Evolutionary conservation across 1,140 invertebrate genomes (phyloP).

Genomic region (Drosophila dunni): DNA sequence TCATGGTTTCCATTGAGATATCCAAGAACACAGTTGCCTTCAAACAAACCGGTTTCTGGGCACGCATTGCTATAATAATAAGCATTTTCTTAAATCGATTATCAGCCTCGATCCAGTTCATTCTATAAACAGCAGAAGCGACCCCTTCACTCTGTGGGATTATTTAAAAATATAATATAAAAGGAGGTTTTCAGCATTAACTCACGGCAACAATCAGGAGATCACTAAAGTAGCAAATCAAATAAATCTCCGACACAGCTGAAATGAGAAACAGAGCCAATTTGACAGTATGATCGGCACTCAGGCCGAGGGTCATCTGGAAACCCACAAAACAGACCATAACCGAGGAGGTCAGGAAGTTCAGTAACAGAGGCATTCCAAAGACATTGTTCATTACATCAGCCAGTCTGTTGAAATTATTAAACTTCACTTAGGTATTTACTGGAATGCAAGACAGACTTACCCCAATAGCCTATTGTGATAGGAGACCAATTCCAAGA

Average conservation of each 20-base stretch:
- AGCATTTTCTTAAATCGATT: conserved; percentile 51
- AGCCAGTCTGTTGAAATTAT: conserved; percentile 30
- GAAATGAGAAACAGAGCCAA: conserved; percentile 45
- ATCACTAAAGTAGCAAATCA: conserved; percentile 58
- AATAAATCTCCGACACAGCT: conserved; percentile 40
- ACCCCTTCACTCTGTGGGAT: conserved; percentile 42
- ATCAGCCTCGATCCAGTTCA: conserved; percentile 40
- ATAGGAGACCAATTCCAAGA: conserved; percentile 47
- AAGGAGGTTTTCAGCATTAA: not conserved
- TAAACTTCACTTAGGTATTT: not conserved
- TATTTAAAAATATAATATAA: not conserved
- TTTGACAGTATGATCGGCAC: conserved; percentile 38
- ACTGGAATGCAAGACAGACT: not conserved
- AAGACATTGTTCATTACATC: conserved; percentile 56
- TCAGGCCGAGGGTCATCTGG: conserved; percentile 53
- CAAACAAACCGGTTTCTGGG: conserved; percentile 44
- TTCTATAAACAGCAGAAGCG: conserved; percentile 43
- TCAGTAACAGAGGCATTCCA: conserved; percentile 51
- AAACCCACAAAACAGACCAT: conserved; percentile 59
- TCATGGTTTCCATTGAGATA: conserved; percentile 57
- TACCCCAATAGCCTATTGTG: conserved; percentile 53
- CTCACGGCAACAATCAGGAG: conserved; percentile 51
- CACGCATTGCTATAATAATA: conserved; percentile 35
- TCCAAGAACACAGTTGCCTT: conserved; percentile 51
- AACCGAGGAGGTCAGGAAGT: conserved; percentile 53